Percentiles rank a stretch among this genome's conserved stretches.
These are phyloP conservation scores for Ochotona curzoniae DNA, from an alignment of 2,113 vertebrate genomes.

Conservation along the genomic window DNA sequence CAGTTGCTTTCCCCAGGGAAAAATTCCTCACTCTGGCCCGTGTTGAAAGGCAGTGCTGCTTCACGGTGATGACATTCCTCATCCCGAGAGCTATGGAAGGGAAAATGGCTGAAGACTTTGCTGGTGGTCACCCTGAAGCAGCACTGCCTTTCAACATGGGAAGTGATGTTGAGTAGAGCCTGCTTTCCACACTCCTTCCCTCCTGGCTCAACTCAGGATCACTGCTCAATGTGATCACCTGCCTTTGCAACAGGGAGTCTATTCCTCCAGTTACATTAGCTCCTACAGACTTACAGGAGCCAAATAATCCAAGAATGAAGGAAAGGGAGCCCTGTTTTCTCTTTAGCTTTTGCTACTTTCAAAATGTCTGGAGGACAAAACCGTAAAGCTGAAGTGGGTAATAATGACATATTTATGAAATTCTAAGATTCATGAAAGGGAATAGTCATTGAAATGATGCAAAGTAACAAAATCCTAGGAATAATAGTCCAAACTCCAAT, in stretches of 20 bases:
- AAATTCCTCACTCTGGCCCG: neutral
- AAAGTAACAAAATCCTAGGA: neutral
- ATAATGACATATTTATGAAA: neutral
- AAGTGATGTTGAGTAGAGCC: no score
- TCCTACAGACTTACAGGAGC: neutral
- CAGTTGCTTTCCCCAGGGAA: neutral
- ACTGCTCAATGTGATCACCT: neutral
- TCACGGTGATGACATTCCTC: neutral
- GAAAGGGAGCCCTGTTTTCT: neutral
- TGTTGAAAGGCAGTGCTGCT: neutral
- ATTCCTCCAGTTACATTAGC: neutral
- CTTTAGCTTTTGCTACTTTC: neutral
- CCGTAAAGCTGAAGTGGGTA: neutral
- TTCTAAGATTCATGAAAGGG: neutral
- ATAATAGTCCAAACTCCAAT: neutral
- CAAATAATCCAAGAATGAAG: neutral
- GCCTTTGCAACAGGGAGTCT: neutral
- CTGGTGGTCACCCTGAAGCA: neutral
- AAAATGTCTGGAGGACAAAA: neutral
- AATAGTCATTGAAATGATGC: neutral
- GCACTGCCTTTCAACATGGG: no score
- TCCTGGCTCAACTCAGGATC: neutral
- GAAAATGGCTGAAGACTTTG: constrained; percentile 19
- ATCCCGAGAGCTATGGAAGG: neutral
- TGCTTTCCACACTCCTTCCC: neutral